Base-by-base conservation (phyloP, 1,140 invertebrate genomes). In the Saccostrea echinata region DNA sequence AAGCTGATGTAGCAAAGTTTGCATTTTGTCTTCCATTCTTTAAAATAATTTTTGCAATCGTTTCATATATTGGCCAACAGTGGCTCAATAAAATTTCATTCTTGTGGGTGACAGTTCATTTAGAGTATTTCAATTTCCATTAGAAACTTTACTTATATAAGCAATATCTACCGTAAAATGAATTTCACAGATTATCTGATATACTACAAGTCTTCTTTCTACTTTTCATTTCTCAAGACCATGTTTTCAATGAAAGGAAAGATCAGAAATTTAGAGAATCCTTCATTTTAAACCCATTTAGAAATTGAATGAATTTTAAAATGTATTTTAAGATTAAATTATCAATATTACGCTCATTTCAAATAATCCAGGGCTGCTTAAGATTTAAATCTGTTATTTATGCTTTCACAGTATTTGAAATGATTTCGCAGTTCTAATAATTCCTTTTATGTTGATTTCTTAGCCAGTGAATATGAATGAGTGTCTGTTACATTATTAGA, bases 401-500 rank as follows among this genome's bases (percentile, higher is more conserved):
- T 30, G 68, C 68, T 71, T 27, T 71, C n/a, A 71, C 68, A 71
- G 27, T 71, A 71, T 71, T 71, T 71, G 27, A 71, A 71, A 27
- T 16, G 68, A 33, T 30, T 71, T 71, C 13, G 68, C 24, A 71
- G 24, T 71, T 33, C 30, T 30, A 30, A 43, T 43, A 43, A 21
- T 27, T 71, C 68, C 68, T 71, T n/a, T 71, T 71, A 71, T 71
- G 9, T 33, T 3, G 3, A 4, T 24, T 71, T 71, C 27, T 30
- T 33, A 27, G 27, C 16, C 27, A 33, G 16, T 27, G 55, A 61
- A n/a, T 61, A 12, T 16, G 12, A 71, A 71, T 71, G 27, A 33
- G 68, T 71, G 27, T 71, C 68, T 33, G 24, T 71, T 30, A 30
- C 68, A 71, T 71, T 71, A 71, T 71, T 30, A 71, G 30, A 71